Evolutionary conservation across 2,888 invertebrate species (phyloP).

Genomic region (Catocala sponsa): DNA sequence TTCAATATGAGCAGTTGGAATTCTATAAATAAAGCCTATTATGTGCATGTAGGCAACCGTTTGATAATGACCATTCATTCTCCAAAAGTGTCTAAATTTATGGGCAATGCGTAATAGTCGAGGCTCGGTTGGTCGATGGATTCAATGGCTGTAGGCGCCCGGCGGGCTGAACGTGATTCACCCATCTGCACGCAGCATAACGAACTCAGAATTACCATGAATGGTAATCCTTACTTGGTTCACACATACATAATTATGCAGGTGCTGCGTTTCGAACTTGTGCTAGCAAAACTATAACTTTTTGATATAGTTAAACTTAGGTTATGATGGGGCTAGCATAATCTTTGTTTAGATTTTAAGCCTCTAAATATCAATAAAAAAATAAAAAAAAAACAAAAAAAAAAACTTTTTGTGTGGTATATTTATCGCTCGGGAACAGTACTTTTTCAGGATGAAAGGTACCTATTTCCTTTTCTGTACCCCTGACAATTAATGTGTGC

Average conservation of each 20-base stretch:
- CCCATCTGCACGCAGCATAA: slow-evolving; percentile 38
- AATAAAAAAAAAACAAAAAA: no score
- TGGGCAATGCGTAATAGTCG: slow-evolving; percentile 44
- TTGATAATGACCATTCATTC: slow-evolving; percentile 43
- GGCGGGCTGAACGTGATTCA: slow-evolving; percentile 58
- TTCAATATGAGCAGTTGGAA: slow-evolving; percentile 27
- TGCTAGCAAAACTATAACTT: slow-evolving; percentile 9
- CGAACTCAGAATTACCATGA: slow-evolving; percentile 50
- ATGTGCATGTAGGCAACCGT: slow-evolving; percentile 36
- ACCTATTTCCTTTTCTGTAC: no score
- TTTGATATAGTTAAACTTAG: no score
- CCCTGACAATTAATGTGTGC: no score
- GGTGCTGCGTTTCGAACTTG: slow-evolving; percentile 17
- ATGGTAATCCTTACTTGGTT: slow-evolving; percentile 49
- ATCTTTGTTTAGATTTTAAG: no score
- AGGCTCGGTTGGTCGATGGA: slow-evolving; percentile 33
- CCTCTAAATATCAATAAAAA: no score
- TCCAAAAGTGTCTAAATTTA: slow-evolving; percentile 51
- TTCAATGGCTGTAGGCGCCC: slow-evolving; percentile 51
- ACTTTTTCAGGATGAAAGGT: no score
- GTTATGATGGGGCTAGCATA: no score
- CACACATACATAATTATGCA: slow-evolving; percentile 35
- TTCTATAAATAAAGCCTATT: slow-evolving; percentile 45
- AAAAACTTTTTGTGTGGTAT: no score
- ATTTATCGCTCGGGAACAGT: no score